Percentiles rank a stretch among this genome's conserved stretches.
These are phyloP conservation scores for Aphis craccivora DNA, from an alignment of 1,140 invertebrate species.

Conservation along the genomic window DNA sequence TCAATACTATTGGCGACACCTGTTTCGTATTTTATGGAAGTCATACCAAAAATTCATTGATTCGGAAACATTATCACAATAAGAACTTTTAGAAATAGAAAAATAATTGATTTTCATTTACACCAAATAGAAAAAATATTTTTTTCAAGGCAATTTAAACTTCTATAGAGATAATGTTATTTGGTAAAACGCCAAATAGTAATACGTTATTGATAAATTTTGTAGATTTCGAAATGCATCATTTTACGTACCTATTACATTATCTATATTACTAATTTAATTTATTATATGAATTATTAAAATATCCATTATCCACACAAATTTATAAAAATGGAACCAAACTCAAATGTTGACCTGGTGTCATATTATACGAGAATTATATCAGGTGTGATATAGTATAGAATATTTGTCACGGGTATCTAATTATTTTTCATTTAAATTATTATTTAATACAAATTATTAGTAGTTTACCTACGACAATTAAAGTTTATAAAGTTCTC, in stretches of 20 bases:
- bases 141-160: neutral
- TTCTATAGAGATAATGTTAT: neutral
- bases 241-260: neutral
- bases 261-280: neutral
- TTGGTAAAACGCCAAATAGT: neutral
- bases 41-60: neutral
- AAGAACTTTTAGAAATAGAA: neutral
- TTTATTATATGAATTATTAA: neutral
- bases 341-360: no score
- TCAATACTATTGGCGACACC: constrained; percentile 11
- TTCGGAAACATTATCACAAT: neutral
- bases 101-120: neutral
- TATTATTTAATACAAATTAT: no score
- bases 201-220: neutral
- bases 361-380: no score
- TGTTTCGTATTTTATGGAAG: neutral
- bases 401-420: no score
- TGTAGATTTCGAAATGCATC: neutral
- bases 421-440: no score
- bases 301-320: neutral
- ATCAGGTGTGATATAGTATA: no score
- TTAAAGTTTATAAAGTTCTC: no score
- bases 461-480: no score
- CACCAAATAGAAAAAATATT: neutral
- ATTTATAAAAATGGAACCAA: neutral